Conservation (phyloP, 2,113 vertebrate genomes). For the Barbus barbus region DNA sequence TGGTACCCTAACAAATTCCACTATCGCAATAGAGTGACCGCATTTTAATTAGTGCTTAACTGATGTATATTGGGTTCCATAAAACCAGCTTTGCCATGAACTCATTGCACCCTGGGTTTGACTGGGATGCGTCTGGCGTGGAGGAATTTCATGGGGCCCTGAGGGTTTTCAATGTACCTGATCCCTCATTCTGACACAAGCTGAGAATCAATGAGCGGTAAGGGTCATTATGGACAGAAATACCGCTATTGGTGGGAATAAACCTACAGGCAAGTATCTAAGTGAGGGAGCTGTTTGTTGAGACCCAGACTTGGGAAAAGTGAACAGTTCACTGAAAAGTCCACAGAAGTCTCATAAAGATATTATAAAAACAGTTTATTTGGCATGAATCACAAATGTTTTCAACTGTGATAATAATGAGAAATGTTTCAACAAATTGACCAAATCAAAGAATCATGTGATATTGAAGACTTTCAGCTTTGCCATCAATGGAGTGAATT, state of each 20-base stretch:
- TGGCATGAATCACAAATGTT: not conserved
- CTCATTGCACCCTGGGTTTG: slow-evolving; percentile 21
- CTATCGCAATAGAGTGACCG: slow-evolving; percentile 35
- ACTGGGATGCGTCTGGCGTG: slow-evolving; percentile 30
- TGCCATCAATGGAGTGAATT: not conserved
- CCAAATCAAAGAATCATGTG: not conserved
- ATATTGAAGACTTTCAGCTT: not conserved
- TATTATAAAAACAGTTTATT: not conserved
- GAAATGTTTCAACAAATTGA: not conserved
- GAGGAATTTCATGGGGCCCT: slow-evolving; percentile 49
- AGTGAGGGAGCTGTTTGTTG: slow-evolving; percentile 20
- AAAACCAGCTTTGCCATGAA: slow-evolving; percentile 41
- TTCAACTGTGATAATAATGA: not conserved
- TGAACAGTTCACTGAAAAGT: not conserved
- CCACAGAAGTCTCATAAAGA: not conserved
- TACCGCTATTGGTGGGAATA: slow-evolving; percentile 35
- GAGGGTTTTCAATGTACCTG: slow-evolving; percentile 49
- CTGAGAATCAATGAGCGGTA: slow-evolving; percentile 54
- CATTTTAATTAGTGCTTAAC: slow-evolving; percentile 49
- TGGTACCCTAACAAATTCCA: slow-evolving; percentile 49
- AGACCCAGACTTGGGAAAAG: slow-evolving; percentile 18
- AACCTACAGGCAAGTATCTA: slow-evolving; percentile 29
- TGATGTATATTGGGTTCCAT: slow-evolving; percentile 46
- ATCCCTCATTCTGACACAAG: slow-evolving; percentile 56
- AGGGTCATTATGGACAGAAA: slow-evolving; percentile 54